Percentiles rank a stretch among this genome's conserved stretches.
These are phyloP conservation scores for Gymnocephalus cernua DNA, from an alignment of 2,113 vertebrate species.

Conservation along the genomic window DNA sequence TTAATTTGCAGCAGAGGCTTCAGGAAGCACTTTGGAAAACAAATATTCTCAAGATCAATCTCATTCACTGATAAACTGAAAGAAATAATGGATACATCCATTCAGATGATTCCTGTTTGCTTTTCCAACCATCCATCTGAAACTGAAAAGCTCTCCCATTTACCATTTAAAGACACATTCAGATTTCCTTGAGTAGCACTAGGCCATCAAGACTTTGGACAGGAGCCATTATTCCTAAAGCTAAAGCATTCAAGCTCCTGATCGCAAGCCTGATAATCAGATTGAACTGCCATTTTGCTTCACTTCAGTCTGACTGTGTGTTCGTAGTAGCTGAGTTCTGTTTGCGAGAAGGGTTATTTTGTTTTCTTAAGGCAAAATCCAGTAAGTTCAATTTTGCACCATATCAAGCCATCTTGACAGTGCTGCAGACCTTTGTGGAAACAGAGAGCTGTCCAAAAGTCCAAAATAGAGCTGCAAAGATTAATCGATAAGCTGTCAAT, in stretches of 20 bases:
- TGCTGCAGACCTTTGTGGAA: not conserved
- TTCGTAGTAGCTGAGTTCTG: not conserved
- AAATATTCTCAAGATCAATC: not conserved
- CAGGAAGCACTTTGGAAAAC: not conserved
- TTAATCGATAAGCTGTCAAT: too few species aligned
- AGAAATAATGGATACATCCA: not conserved
- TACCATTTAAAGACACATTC: not conserved
- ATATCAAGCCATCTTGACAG: not conserved
- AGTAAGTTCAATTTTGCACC: not conserved
- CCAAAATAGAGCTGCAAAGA: too few species aligned
- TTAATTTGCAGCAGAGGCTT: constrained; percentile 22
- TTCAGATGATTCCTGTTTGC: not conserved
- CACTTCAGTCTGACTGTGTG: not conserved
- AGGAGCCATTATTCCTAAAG: not conserved
- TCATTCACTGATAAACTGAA: not conserved
- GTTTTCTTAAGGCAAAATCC: not conserved
- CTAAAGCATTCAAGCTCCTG: not conserved
- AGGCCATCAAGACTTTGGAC: not conserved
- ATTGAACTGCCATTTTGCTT: not conserved
- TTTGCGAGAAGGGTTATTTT: not conserved
- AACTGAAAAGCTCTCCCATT: not conserved
- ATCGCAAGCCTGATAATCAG: not conserved
- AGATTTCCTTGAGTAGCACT: not conserved
- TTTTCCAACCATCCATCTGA: not conserved
- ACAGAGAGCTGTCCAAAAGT: not conserved